Base-by-base conservation (phyloP, 2,797 vertebrate genomes). In the Oryzias dopingdopingensis region DNA sequence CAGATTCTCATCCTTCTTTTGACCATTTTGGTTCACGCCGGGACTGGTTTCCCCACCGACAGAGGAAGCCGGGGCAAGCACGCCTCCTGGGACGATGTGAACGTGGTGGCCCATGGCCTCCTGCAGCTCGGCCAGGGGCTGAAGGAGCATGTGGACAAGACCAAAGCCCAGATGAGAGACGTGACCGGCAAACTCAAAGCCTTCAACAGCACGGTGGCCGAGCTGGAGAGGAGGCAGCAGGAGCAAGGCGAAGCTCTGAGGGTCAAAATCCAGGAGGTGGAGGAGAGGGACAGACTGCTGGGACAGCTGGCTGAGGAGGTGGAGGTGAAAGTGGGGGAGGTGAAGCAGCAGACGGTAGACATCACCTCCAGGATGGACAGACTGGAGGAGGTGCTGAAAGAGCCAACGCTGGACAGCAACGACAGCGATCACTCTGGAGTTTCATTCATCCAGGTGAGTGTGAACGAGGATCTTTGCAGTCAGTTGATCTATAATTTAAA, bases 61-160 rank as follows among this genome's bases (percentile, higher is more conserved):
- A 73, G 79, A 47, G 76, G 79, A 54, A 76, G 81, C 37, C 86
- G 57, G 41, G 79, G 74, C 14, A 84, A 83, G 54, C 89, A 86
- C 5, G 94, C 94, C 26, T 94, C 95, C 52, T 96, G 96, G 96
- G 96, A 98, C 44, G 95, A 98, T 52, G 86, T 97, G 69, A 98
- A 97, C 40, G 90, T 97, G 63, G 85, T 98, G 70, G 95, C 96
- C 2, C 95, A 97, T 40, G 95, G 95, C 59, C 91, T 98, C 43
- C 92, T 98, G 72, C 96, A 98, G 89, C 93, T 98, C 24, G 96
- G 96, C 22, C 94, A 93, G 86, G 95, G 94, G 13, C 92, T 98
- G 62, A 96, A 94, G 76, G 96, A 97, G 67, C 94, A 97, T 14
- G 95, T 95, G 81, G 94, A 96, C 82, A 93, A 90, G 80, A 93